Evolutionary conservation across 2,797 vertebrate genomes (phyloP), one percentile per base, ranked within the genome.

Genomic region (Helostoma temminkii): DNA sequence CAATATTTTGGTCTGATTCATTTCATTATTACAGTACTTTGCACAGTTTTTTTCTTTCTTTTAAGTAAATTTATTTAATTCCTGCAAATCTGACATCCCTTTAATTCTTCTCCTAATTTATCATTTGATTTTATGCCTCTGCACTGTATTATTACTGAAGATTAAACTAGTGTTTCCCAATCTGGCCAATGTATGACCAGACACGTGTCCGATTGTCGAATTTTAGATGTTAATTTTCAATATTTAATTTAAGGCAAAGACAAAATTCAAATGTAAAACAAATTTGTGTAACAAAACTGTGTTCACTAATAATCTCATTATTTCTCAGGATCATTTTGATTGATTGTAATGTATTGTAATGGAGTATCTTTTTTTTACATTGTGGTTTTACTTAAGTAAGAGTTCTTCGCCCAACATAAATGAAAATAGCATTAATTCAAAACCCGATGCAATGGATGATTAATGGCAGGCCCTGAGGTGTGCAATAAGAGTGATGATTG

Each of bases 401-500:
- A 72, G 16, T 5, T 12, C n/a, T 47, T 68, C 16, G 28, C 15
- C 21, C 32, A 24, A 43, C 45, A 57, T 11, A 45, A 45, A 41
- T 61, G 41, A 55, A 76, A 82, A 65, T 16, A 62, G n/a, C 53
- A 61, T 66, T 64, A 45, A 56, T 68, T 78, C 47, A 50, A 56
- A 58, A 78, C 48, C 37, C 5, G n/a, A 68, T 48, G 69, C 56
- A 26, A 50, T 79, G 21, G 72, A 80, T 76, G 77, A 87, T 82
- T 74, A 81, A 84, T 71, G 48, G 19, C 0, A 50, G 61, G 60
- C 81, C 70, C 68, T 74, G 74, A 73, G 74, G 64, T 71, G 14
- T 54, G 69, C 66, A 66, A 64, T 48, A 52, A 66, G 67, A 76
- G 58, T 22, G 28, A 75, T 81, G 73, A 85, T 83, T 74, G 73